phyloP scores from a whole-genome alignment of 2,113 vertebrate genomes.

The Patagioenas fasciata region DNA sequence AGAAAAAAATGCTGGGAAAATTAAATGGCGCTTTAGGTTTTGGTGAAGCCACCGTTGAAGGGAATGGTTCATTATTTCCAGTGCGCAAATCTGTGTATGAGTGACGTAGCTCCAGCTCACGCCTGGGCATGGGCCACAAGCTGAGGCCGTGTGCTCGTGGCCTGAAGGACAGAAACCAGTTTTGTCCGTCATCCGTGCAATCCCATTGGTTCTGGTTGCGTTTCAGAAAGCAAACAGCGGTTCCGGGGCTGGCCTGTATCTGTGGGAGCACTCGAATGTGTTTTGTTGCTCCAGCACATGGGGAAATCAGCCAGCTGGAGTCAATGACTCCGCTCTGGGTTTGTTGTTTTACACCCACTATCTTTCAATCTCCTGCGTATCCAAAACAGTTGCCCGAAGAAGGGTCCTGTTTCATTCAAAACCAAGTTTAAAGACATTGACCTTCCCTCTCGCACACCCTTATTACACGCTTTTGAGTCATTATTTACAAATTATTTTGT shows the following conservation, averaged over 20 bases:
- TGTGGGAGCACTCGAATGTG: neutral
- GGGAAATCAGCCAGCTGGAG: neutral
- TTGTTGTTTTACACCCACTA: neutral
- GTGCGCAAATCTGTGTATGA: neutral
- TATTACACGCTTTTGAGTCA: constrained; percentile 66
- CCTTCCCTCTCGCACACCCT: constrained; percentile 30
- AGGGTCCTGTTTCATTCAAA: constrained; percentile 36
- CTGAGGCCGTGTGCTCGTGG: neutral
- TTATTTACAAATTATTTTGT: constrained; percentile 63
- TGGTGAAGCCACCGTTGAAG: neutral
- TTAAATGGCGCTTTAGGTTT: neutral
- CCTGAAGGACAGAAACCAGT: neutral
- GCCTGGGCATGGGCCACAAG: too few species aligned
- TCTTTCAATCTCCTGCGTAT: constrained; percentile 41
- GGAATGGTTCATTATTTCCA: neutral
- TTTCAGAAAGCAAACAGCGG: neutral
- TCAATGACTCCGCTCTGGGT: neutral
- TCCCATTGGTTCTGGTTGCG: neutral
- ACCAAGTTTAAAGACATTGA: constrained; percentile 30
- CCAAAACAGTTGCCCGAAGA: constrained; percentile 8
- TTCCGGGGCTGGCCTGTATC: neutral
- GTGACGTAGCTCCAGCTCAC: neutral
- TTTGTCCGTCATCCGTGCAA: neutral
- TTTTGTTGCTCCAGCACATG: neutral
- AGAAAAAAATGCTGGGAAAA: neutral